Evolutionary conservation across 2,113 vertebrate genomes (phyloP).

Genomic region (Prietella phreatophila): DNA sequence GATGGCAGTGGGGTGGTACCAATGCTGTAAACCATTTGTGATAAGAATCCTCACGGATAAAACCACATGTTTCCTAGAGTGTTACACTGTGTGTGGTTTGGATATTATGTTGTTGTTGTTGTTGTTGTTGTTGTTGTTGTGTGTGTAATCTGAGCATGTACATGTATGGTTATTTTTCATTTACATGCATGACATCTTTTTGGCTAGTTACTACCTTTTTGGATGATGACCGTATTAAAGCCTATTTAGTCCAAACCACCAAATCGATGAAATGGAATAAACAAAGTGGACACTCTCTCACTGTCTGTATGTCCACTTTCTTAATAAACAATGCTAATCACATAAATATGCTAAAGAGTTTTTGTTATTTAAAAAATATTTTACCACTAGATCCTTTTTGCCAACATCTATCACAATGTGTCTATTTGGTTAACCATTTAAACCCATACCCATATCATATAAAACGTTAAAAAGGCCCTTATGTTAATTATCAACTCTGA

Average conservation of each 20-base stretch:
- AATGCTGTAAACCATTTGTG: slow-evolving; percentile 68
- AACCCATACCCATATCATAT: neutral
- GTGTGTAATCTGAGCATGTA: slow-evolving; percentile 27
- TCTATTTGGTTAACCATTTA: neutral
- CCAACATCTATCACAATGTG: neutral
- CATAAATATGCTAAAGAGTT: neutral
- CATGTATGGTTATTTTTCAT: neutral
- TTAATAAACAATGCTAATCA: neutral
- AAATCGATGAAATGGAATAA: neutral
- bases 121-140: slow-evolving; percentile 7
- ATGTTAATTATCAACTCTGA: neutral
- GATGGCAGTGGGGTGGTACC: slow-evolving; percentile 68
- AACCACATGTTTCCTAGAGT: slow-evolving; percentile 55
- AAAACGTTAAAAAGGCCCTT: neutral
- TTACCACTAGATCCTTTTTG: neutral
- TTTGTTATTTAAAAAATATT: neutral
- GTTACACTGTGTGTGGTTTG: slow-evolving; percentile 55
- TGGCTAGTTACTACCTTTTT: slow-evolving; percentile 56
- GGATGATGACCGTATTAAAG: slow-evolving; percentile 53
- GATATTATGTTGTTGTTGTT: slow-evolving; percentile 11
- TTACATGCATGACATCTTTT: neutral
- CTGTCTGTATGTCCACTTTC: neutral
- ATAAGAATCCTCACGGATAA: slow-evolving; percentile 66
- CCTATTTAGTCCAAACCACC: slow-evolving; percentile 24
- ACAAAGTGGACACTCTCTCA: neutral